Evolutionary conservation across 2,888 invertebrate genomes (phyloP).

Genomic region (Drosophila sordidula): DNA sequence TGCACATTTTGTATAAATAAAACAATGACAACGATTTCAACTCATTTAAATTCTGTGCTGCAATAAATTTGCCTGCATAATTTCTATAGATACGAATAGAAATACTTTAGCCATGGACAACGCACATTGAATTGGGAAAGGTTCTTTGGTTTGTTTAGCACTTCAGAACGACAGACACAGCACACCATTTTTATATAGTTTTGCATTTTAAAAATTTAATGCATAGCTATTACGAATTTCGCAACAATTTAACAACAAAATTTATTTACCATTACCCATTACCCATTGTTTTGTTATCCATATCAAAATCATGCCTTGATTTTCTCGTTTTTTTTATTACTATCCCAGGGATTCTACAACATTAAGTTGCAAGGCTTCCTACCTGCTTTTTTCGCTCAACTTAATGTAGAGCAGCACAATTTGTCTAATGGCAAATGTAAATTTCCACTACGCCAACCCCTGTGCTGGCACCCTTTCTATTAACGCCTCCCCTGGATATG

Average conservation of each 20-base stretch:
- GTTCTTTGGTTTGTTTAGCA: slow-evolving; percentile 16
- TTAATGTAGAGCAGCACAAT: neutral
- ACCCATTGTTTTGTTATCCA: neutral
- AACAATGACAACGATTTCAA: slow-evolving; percentile 76
- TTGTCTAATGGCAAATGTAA: slow-evolving; percentile 17
- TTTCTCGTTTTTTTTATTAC: too few species aligned
- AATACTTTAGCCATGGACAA: slow-evolving; percentile 14
- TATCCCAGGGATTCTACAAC: neutral
- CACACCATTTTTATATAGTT: slow-evolving; percentile 56
- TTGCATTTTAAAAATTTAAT: slow-evolving; percentile 30
- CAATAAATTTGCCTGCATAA: slow-evolving; percentile 76
- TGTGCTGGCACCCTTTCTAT: neutral
- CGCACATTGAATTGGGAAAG: slow-evolving; percentile 16
- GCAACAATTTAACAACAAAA: too few species aligned
- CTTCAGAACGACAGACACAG: neutral
- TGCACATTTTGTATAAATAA: slow-evolving; percentile 72
- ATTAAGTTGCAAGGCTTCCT: neutral
- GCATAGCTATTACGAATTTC: slow-evolving; percentile 24
- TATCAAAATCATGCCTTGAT: neutral
- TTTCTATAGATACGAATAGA: slow-evolving; percentile 64
- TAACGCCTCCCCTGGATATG: slow-evolving; percentile 3
- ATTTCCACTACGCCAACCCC: slow-evolving; percentile 14
- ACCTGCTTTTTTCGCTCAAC: too few species aligned
- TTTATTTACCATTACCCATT: too few species aligned
- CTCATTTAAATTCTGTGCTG: slow-evolving; percentile 75